Evolutionary conservation across 2,888 invertebrate species (phyloP), one percentile per base, ranked within the genome.

Genomic region (Amphipoea lucens): DNA sequence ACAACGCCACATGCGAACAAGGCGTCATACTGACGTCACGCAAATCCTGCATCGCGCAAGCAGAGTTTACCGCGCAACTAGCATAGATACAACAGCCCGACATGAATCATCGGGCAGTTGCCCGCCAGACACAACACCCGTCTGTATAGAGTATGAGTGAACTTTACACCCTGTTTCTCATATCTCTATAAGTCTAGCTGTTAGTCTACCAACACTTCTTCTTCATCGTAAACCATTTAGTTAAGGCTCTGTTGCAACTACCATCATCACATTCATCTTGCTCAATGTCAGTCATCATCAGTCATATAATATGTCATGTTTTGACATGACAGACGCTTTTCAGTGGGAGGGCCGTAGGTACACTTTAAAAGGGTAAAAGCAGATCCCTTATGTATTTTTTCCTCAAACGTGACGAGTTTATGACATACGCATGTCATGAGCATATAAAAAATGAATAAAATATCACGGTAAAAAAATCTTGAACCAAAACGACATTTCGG

Each of bases 321-420:
- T 11, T 81, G 68, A 57, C 45, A 42, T 51, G 71, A 23, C 77
- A 54, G 76, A 67, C 62, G 60, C 20, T 54, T 60, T 67, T 42
- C 48, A 63, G 40, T 63, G 14, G 11, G 45, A 48, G 54, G 67
- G 14, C 36, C 6, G 14, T 60, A 57, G 57, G 23, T 57, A 57
- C 14, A 36, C 42, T 40, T 12, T 51, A 40, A 57, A 69, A 81
- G 63, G 63, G 65, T 82, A 82, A 70, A 51, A 70, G 76, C 65
- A 81, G 20, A 63, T 42, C 63, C 63, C 51, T 82, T 62, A 23
- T 69, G 57, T 76, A 71, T 57, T 68, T 48, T 82, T 48, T 63
- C 62, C 71, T 63, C 54, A 68, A 68, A 82, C 36, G 78, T 72
- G 78, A 63, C 67, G 73, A 73, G 54, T 79, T 79, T 83, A 79